Evolutionary conservation across 2,797 vertebrate genomes (phyloP), one percentile per base, ranked within the genome.

Genomic region (Hephaestus fuliginosus): DNA sequence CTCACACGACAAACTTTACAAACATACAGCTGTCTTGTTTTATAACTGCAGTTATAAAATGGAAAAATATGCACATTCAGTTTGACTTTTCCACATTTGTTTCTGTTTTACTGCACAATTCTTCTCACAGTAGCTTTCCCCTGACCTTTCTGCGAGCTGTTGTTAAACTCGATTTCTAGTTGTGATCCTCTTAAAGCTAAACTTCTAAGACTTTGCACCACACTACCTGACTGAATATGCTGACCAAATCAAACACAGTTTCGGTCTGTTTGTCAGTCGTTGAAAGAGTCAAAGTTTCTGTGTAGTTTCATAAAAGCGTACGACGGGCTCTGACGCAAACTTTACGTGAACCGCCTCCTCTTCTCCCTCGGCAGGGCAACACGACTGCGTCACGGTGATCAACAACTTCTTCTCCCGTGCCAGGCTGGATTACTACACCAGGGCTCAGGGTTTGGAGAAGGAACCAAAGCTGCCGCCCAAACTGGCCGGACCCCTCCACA

Each of bases 341-440:
- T 4, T 18, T 11, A 17, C 20, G 12, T 46, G 2, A 80, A 1
- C 17, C 6, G 1, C 12, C 10, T 5, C 36, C 12, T 70, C 25
- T 43, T 12, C 11, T 70, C 22, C 33, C n/a, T 76, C 67, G 56
- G 46, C 87, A 99, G 98, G 98, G 56, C 98, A 25, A 70, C 98
- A 99, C 73, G 98, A 99, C 83, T 99, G 98, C 48, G 98, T 99
- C 85, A 99, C 98, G 0, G 95, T 98, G 74, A 99, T 99, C 94
- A 99, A 99, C 93, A 99, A 99, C 92, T 99, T 98, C 94, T 99
- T 99, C 89, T 97, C 98, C 3, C 96, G 98, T 17, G 96, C 98
- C 86, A 96, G 96, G 72, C 92, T 99, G 87, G 98, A 99, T 85
- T 99, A 99, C 89, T 99, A 99, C 86, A 98, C 97, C 56, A 99